Percentiles rank a stretch among this genome's conserved stretches.
Conservation (phyloP, 2,888 invertebrate genomes). For the Ichneumoninae sp. region DNA sequence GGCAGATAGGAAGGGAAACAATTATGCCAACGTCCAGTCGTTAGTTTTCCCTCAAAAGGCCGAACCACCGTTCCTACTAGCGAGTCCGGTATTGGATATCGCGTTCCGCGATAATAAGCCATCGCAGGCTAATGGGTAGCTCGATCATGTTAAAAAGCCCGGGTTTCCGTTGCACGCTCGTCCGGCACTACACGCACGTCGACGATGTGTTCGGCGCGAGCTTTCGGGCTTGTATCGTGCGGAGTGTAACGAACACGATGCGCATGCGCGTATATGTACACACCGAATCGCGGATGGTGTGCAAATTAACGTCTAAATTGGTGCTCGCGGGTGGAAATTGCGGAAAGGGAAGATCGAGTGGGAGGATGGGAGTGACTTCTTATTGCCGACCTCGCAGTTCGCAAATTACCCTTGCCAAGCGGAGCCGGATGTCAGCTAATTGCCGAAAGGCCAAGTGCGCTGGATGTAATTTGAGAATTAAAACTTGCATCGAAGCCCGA, state of each 20-base stretch:
- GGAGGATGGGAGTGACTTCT: conserved; percentile 8
- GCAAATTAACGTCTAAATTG: conserved; percentile 19
- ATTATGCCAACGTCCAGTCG: no score
- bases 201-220: not conserved
- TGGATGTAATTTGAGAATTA: conserved; percentile 47
- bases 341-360: conserved; percentile 8
- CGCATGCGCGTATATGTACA: not conserved
- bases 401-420: conserved; percentile 8
- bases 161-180: not conserved
- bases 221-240: not conserved
- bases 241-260: not conserved
- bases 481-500: conserved; percentile 22
- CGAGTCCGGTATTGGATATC: conserved; percentile 1
- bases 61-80: no score
- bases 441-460: conserved; percentile 34
- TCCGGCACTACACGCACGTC: not conserved
- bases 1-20: no score
- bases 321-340: conserved; percentile 6
- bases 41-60: no score
- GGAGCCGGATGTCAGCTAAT: conserved; percentile 48
- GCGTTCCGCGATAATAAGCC: conserved; percentile 4
- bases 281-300: not conserved
- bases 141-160: not conserved
- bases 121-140: conserved; percentile 7
- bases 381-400: conserved; percentile 12